phyloP scores from a whole-genome alignment of 2,113 vertebrate species.

The Toxostoma redivivum region DNA sequence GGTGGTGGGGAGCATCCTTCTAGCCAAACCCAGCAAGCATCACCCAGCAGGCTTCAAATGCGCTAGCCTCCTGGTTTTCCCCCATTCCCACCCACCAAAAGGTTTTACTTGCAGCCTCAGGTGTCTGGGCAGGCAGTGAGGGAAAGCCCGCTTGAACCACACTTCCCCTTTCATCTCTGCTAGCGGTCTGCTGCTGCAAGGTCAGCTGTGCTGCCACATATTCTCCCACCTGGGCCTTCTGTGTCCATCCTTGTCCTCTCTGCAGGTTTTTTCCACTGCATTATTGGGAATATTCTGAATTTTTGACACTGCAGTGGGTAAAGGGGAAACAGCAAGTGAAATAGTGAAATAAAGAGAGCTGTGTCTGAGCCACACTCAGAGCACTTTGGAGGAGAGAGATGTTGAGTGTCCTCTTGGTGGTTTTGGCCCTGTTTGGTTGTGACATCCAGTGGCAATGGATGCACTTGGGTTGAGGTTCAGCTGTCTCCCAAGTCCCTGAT shows the following conservation, averaged over 20 bases:
- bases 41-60: neutral
- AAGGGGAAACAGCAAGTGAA: neutral
- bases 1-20: accelerated
- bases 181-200: neutral
- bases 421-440: neutral
- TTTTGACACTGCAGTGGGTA: neutral
- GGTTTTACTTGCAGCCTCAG: constrained; percentile 56
- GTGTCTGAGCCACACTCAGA: neutral
- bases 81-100: neutral
- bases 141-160: constrained; percentile 53
- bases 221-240: neutral
- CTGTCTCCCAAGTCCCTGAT: neutral
- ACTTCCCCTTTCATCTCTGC: constrained; percentile 67
- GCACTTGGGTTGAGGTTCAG: neutral
- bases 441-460: neutral
- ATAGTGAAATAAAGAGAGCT: neutral
- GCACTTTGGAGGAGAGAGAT: neutral
- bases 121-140: neutral
- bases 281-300: neutral
- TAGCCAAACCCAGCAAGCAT: neutral
- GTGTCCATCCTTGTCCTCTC: neutral
- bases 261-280: neutral
- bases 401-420: neutral
- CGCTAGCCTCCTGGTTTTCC: neutral
- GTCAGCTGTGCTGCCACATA: neutral